phyloP scores from a whole-genome alignment of 2,888 invertebrate genomes.

The Polymixis flavicincta region DNA sequence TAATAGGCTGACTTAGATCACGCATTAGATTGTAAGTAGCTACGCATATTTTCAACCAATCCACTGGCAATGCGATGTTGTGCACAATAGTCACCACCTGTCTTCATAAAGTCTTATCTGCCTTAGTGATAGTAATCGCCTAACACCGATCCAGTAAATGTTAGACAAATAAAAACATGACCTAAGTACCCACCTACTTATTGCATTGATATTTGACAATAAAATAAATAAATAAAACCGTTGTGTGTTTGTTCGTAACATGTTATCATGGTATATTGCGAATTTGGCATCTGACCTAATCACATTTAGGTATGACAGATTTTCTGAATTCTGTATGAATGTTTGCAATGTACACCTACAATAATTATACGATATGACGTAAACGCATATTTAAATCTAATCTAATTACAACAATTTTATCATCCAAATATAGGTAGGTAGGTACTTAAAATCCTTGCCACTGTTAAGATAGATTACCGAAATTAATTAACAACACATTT shows the following conservation, averaged over 20 bases:
- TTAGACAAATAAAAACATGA: not conserved
- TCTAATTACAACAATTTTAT: constrained; percentile 18
- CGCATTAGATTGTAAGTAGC: constrained; percentile 1
- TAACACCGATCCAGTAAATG: not conserved
- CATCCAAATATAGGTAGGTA: constrained; percentile 2
- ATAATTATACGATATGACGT: too few species aligned
- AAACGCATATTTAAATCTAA: constrained; percentile 14
- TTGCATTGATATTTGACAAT: not conserved
- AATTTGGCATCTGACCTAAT: not conserved
- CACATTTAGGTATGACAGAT: not conserved
- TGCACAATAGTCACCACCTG: not conserved
- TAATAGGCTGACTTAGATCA: constrained; percentile 8
- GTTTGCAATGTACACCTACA: not conserved
- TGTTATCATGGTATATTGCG: not conserved
- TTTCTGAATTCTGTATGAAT: not conserved
- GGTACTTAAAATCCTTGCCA: not conserved
- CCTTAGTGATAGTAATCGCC: constrained; percentile 1
- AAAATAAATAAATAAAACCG: too few species aligned
- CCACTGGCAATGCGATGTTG: not conserved
- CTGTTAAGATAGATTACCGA: not conserved
- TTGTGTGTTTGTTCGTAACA: not conserved
- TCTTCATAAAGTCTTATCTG: constrained; percentile 23
- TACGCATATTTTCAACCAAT: not conserved
- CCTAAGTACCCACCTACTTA: not conserved
- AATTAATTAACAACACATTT: too few species aligned